These are phyloP conservation scores for Antigone vipio DNA, from an alignment of 2,113 vertebrate species.

Conservation along the genomic window DNA sequence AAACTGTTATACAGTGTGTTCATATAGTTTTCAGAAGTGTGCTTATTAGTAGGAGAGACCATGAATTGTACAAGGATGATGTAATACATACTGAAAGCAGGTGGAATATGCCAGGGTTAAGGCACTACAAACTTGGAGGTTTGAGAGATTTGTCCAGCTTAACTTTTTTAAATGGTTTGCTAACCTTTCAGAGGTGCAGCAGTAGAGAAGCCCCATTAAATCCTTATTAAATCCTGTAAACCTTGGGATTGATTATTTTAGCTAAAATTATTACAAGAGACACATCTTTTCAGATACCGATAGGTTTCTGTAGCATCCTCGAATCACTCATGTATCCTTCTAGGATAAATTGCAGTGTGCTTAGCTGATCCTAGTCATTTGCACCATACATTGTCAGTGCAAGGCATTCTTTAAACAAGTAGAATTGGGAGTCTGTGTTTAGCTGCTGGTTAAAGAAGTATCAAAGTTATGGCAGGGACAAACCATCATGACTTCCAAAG, in stretches of 20 bases:
- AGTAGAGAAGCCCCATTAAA: not conserved
- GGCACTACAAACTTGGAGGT: not conserved
- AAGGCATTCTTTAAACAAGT: not conserved
- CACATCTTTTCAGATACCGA: not conserved
- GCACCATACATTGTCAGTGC: not conserved
- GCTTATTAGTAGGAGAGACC: not conserved
- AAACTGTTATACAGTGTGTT: not conserved
- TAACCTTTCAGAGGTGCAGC: not conserved
- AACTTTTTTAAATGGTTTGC: constrained; percentile 22
- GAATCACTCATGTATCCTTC: not conserved
- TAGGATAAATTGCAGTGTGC: not conserved
- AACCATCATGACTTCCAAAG: not conserved
- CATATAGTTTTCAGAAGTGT: not conserved
- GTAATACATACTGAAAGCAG: not conserved
- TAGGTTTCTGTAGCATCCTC: not conserved
- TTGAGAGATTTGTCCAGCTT: constrained; percentile 26
- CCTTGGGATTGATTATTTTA: not conserved
- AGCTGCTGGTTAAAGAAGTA: not conserved
- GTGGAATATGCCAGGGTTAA: not conserved
- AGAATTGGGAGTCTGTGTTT: not conserved
- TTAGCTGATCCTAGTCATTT: not conserved
- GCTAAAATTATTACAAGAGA: not conserved
- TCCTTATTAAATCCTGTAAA: constrained; percentile 33
- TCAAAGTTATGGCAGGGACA: not conserved
- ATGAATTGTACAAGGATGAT: not conserved